Evolutionary conservation across 2,113 vertebrate genomes (phyloP), one percentile per base, ranked within the genome.

Genomic region (Alectura lathami): DNA sequence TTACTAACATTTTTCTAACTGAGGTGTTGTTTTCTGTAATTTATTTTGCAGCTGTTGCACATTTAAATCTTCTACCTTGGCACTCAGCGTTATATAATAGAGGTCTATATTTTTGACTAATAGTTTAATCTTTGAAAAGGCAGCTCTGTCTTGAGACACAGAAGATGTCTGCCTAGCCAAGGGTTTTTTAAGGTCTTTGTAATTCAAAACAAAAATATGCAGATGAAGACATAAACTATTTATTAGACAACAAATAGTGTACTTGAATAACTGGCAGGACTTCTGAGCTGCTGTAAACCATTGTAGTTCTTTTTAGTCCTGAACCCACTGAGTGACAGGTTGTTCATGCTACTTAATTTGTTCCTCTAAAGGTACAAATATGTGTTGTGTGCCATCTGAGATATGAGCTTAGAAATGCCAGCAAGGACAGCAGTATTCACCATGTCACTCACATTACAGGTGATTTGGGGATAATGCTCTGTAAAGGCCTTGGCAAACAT

Each of bases 401-500:
- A 29, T 38, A 36, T 1, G 32, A 59, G 60, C 36, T 51, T 59
- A 67, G 47, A 81, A 86, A 53, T n/a, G 59, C 79, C 51, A 64
- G 21, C 38, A 69, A 40, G 48, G 56, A 57, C 48, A 84, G 26
- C 43, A 88, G 12, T 45, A 73, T 67, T 47, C 30, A 24, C 42
- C 27, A 1, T 83, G 67, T 84, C 87, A 64, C 56, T 92, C 89
- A 83, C 45, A 76, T 75, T 53, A 42, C 64, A 60, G 94, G 95
- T 95, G 78, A 93, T 93, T 6, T 81, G 64, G 75, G 87, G 93
- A 88, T 86, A 97, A 89, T 12, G 77, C 62, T 91, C 74, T 53
- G 11, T 21, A 92, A 83, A 92, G 57, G 45, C 87, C 73, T 74
- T 85, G 68, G 54, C 81, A 92, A 95, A 81, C 1, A 0, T 5